Evolutionary conservation across 2,888 invertebrate species (phyloP).

Genomic region (Notodonta ziczac): DNA sequence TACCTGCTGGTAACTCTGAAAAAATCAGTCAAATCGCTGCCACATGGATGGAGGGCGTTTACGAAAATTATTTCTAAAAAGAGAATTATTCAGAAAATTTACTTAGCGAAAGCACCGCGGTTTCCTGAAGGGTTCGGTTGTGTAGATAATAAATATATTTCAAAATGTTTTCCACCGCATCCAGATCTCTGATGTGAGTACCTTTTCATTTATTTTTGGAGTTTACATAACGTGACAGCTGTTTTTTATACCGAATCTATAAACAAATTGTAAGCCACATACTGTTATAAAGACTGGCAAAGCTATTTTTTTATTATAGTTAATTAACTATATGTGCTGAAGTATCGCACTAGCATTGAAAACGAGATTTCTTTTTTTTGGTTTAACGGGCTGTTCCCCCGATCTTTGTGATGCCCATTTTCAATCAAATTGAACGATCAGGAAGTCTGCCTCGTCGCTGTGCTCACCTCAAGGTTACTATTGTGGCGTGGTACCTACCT

Average conservation of each 20-base stretch:
- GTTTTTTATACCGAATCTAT: conserved; percentile 64
- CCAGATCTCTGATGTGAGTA: conserved; percentile 80
- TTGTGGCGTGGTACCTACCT: conserved; percentile 9
- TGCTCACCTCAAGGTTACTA: conserved; percentile 27
- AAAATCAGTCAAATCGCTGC: conserved; percentile 55
- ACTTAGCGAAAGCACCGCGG: conserved; percentile 46
- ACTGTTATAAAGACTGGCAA: conserved; percentile 17
- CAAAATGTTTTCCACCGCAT: conserved; percentile 79
- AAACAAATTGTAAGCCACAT: conserved; percentile 48
- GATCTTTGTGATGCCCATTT: conserved; percentile 1
- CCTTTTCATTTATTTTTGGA: conserved; percentile 71
- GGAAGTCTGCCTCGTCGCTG: conserved; percentile 25
- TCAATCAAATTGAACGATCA: conserved; percentile 18
- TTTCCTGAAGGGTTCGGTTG: conserved; percentile 42
- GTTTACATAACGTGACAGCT: conserved; percentile 83
- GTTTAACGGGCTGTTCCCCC: background rate
- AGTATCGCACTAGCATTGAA: background rate
- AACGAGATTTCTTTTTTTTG: background rate
- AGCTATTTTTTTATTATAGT: background rate
- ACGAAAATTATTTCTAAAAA: conserved; percentile 54
- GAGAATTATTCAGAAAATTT: conserved; percentile 42
- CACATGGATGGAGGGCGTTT: conserved; percentile 70
- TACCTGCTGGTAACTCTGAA: conserved; percentile 15
- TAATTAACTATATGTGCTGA: background rate
- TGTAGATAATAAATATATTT: conserved; percentile 66